Percentiles rank a stretch among this genome's conserved stretches.
Conservation (phyloP, 2,888 invertebrate species). For the Plebejus melissa region DNA sequence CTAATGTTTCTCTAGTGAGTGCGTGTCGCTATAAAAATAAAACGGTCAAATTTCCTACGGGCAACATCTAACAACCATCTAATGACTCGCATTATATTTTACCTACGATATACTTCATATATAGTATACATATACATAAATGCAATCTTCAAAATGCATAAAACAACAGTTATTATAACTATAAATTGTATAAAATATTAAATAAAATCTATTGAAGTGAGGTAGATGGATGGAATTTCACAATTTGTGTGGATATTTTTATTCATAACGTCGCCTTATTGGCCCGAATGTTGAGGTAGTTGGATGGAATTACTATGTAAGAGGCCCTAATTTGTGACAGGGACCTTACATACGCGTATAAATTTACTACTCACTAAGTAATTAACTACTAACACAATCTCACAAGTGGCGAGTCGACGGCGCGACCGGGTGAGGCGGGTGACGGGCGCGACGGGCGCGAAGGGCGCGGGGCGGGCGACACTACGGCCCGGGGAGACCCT, state of each 20-base stretch:
- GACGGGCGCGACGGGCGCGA: constrained; percentile 36
- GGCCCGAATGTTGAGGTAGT: constrained; percentile 80
- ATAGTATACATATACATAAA: constrained; percentile 72
- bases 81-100: constrained; percentile 72
- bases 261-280: constrained; percentile 70
- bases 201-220: constrained; percentile 82
- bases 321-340: constrained; percentile 65
- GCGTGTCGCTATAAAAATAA: constrained; percentile 58
- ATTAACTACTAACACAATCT: constrained; percentile 60
- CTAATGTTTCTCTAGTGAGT: constrained; percentile 65
- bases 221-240: constrained; percentile 87
- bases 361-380: constrained; percentile 69
- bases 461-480: constrained; percentile 28
- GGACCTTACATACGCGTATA: constrained; percentile 68
- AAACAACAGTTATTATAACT: constrained; percentile 78
- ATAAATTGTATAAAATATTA: constrained; percentile 80
- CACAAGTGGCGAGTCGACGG: constrained; percentile 54
- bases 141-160: constrained; percentile 79
- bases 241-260: constrained; percentile 76
- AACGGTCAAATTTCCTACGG: constrained; percentile 56
- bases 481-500: constrained; percentile 28
- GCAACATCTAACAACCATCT: constrained; percentile 68
- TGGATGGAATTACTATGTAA: constrained; percentile 79
- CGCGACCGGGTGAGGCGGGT: constrained; percentile 51
- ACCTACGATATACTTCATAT: constrained; percentile 77